Percentiles rank a stretch among this genome's conserved stretches.
phyloP scores from a whole-genome alignment of 2,113 vertebrate species.

The Osmerus mordax region DNA sequence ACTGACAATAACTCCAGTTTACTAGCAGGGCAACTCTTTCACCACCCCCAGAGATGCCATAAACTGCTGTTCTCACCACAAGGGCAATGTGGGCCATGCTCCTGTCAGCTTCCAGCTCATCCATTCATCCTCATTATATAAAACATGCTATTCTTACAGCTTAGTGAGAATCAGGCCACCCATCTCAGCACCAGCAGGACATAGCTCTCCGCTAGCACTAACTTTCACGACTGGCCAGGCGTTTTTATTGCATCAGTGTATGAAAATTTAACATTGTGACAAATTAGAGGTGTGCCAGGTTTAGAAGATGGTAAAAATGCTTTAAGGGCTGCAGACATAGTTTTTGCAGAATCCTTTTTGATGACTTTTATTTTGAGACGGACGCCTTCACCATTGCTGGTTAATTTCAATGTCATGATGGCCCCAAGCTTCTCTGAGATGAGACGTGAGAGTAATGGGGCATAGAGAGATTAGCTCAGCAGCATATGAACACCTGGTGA shows the following conservation, averaged over 20 bases:
- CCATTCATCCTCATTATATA: constrained; percentile 56
- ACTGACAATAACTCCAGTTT: constrained; percentile 57
- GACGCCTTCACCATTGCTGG: neutral
- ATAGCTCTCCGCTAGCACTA: constrained; percentile 50
- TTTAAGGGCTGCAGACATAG: neutral
- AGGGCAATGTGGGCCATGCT: constrained; percentile 51
- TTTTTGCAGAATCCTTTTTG: neutral
- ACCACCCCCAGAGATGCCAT: constrained; percentile 45
- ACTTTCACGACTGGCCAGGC: constrained; percentile 22
- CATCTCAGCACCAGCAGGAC: constrained; percentile 19
- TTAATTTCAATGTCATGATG: neutral
- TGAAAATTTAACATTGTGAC: neutral
- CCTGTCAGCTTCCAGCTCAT: constrained; percentile 50
- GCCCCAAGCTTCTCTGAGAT: neutral
- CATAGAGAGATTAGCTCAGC: neutral
- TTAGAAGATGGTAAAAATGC: neutral
- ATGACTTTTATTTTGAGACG: neutral
- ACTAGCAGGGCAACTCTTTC: constrained; percentile 58
- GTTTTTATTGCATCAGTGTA: neutral
- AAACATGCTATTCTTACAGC: constrained; percentile 37
- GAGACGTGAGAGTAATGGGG: neutral
- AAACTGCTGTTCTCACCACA: constrained; percentile 54
- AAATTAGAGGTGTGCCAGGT: neutral
- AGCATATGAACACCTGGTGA: neutral
- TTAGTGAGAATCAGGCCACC: constrained; percentile 24